Percentiles rank a stretch among this genome's conserved stretches.
These are phyloP conservation scores for Eupithecia tripunctaria DNA, from an alignment of 2,888 invertebrate species.

Conservation along the genomic window DNA sequence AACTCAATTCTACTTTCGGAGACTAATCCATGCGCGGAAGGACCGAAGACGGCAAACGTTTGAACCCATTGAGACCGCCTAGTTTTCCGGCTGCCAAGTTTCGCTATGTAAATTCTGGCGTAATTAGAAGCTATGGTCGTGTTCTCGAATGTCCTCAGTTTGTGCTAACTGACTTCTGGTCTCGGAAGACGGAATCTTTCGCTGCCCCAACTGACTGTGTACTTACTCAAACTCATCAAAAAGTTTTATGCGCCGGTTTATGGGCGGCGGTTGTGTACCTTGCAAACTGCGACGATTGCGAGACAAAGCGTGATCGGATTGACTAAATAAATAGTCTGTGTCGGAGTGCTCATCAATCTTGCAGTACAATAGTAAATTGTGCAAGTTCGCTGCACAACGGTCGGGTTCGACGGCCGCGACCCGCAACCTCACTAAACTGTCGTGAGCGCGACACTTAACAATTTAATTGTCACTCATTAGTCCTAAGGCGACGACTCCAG, in stretches of 20 bases:
- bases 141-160: conserved; percentile 62
- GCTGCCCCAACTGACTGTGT: conserved; percentile 44
- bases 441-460: conserved; percentile 76
- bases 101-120: conserved; percentile 68
- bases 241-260: conserved; percentile 72
- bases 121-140: conserved; percentile 70
- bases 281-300: conserved; percentile 76
- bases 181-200: conserved; percentile 56
- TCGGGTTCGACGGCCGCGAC: conserved; percentile 75
- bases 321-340: conserved; percentile 79
- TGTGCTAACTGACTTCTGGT: conserved; percentile 61
- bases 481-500: conserved; percentile 70
- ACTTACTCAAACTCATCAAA: conserved; percentile 52
- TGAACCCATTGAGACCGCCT: conserved; percentile 57
- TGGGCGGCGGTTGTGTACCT: conserved; percentile 67
- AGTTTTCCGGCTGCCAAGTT: conserved; percentile 71
- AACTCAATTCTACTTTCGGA: conserved; percentile 38
- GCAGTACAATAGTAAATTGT: conserved; percentile 75
- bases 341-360: conserved; percentile 79
- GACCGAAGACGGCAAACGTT: conserved; percentile 50
- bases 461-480: conserved; percentile 82
- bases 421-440: conserved; percentile 78
- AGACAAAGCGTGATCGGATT: conserved; percentile 81
- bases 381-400: conserved; percentile 66
- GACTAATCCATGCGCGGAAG: conserved; percentile 32